These are phyloP conservation scores for Cephalotes varians DNA, from an alignment of 2,888 invertebrate species.

Conservation along the genomic window DNA sequence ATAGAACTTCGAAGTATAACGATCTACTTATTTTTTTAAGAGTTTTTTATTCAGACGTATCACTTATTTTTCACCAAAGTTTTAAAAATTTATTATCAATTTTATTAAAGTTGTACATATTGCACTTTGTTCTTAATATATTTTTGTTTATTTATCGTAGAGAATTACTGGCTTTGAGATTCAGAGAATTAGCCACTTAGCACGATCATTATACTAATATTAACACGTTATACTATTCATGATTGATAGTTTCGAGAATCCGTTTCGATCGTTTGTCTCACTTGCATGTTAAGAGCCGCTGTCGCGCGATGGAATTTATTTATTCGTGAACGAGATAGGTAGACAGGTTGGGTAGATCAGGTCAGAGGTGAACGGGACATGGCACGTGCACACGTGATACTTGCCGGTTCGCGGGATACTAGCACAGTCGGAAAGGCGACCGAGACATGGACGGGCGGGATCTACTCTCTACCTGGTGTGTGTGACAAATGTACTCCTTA, in stretches of 20 bases:
- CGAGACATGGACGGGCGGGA: conserved; percentile 39
- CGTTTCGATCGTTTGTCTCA: conserved; percentile 37
- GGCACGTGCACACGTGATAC: conserved; percentile 37
- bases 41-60: background rate
- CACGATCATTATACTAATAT: background rate
- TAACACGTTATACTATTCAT: background rate
- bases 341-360: conserved; percentile 28
- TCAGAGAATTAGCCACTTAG: background rate
- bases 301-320: conserved; percentile 46
- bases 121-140: background rate
- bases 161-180: background rate
- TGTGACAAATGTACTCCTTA: conserved; percentile 67
- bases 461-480: conserved; percentile 44
- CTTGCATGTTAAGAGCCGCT: background rate
- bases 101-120: background rate
- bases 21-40: background rate
- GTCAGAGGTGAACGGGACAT: conserved; percentile 23
- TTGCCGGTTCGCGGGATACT: conserved; percentile 4
- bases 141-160: background rate
- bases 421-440: conserved; percentile 2
- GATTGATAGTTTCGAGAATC: conserved; percentile 19
- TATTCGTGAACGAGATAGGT: conserved; percentile 36
- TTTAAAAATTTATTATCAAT: background rate
- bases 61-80: background rate
- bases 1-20: background rate